Percentiles rank a stretch among this genome's conserved stretches.
phyloP scores from a whole-genome alignment of 2,888 invertebrate species.

The Spisula subtruncata region DNA sequence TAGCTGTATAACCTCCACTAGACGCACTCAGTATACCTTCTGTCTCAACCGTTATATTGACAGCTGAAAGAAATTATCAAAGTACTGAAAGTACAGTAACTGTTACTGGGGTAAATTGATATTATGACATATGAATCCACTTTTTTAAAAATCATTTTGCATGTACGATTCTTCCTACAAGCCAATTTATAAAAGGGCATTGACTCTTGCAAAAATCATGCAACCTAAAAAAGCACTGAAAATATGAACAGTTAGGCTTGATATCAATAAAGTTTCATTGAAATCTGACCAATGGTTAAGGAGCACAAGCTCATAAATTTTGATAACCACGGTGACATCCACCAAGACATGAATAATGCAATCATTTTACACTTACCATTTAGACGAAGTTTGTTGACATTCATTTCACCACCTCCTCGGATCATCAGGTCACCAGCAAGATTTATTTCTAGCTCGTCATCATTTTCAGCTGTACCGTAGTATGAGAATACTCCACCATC shows the following conservation, averaged over 20 bases:
- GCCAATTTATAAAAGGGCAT: no score
- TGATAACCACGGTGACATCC: no score
- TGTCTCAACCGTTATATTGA: constrained; percentile 78
- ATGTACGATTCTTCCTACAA: no score
- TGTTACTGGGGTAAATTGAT: no score
- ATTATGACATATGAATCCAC: no score
- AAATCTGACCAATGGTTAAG: no score
- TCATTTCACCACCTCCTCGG: constrained; percentile 76
- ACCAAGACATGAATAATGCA: neutral
- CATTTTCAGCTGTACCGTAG: constrained; percentile 70
- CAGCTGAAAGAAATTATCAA: constrained; percentile 72
- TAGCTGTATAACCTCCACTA: constrained; percentile 71
- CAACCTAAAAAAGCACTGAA: no score
- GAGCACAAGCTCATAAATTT: no score
- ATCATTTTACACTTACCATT: constrained; percentile 67
- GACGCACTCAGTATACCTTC: constrained; percentile 77
- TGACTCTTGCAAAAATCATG: no score
- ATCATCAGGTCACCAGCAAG: constrained; percentile 75
- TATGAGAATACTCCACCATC: constrained; percentile 79
- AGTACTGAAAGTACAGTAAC: neutral
- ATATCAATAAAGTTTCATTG: no score
- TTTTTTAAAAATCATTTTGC: no score
- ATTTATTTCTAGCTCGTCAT: constrained; percentile 68
- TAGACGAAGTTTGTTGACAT: constrained; percentile 72
- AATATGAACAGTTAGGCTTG: no score